A percentile compares a stretch with the other conserved stretches of the same genome.
Evolutionary conservation across 2,888 invertebrate genomes (phyloP).

Genomic region (Arenicola marina): DNA sequence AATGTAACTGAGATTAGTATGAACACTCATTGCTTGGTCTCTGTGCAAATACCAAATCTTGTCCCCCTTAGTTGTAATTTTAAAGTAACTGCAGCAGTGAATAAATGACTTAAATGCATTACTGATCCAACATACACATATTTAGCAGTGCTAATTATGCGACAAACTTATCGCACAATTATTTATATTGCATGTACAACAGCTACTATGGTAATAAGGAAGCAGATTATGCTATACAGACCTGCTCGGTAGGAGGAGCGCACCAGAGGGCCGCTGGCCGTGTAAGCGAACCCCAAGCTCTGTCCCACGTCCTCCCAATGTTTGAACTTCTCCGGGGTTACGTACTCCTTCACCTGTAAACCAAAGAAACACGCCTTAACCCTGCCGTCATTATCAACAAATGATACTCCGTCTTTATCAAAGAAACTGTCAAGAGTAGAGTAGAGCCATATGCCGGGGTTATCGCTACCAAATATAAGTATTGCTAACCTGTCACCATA

Average conservation of each 20-base stretch:
- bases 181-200: neutral
- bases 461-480: no score
- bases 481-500: no score
- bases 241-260: slow-evolving; percentile 98
- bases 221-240: slow-evolving; percentile 62
- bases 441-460: no score
- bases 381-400: no score
- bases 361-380: no score
- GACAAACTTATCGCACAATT: neutral
- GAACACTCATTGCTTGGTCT: neutral
- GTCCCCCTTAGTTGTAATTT: no score
- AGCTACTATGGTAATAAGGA: neutral
- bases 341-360: slow-evolving; percentile 80
- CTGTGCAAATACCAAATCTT: neutral
- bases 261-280: slow-evolving; percentile 96
- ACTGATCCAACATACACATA: neutral
- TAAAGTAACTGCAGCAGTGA: no score
- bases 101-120: no score
- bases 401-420: no score
- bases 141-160: no score
- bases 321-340: slow-evolving; percentile 89
- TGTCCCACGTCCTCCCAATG: slow-evolving; percentile 83
- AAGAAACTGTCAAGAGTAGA: no score
- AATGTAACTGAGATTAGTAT: neutral
- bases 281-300: slow-evolving; percentile 89